Conservation (phyloP, 1,140 invertebrate species). For the Theocolax elegans region DNA sequence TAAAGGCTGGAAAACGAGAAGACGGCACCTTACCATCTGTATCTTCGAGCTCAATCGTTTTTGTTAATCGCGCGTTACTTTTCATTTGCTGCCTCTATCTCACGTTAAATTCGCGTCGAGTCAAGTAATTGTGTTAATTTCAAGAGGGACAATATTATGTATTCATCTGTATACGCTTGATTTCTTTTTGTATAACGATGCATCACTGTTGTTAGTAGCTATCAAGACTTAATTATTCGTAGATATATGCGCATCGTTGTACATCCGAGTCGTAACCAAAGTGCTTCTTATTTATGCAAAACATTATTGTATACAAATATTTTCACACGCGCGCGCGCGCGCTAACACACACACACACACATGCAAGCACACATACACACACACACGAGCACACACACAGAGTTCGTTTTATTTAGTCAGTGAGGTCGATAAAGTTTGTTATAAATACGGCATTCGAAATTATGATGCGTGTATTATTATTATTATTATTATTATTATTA, state of each 20-base stretch:
- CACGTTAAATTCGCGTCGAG: not conserved
- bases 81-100: not conserved
- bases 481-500: no score
- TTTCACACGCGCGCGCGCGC: no score
- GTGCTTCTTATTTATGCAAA: conserved; percentile 39
- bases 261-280: conserved; percentile 33
- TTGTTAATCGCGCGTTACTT: not conserved
- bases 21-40: conserved; percentile 23
- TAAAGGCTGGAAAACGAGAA: conserved; percentile 28
- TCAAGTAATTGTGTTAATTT: not conserved
- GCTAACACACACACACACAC: no score
- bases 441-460: no score
- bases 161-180: no score
- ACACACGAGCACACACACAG: no score
- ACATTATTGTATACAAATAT: conserved; percentile 28
- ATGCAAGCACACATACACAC: no score
- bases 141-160: not conserved
- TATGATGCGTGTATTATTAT: no score
- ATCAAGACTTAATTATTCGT: no score
- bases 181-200: not conserved
- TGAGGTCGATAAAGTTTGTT: no score
- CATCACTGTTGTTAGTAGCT: not conserved
- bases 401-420: no score
- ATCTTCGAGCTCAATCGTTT: conserved; percentile 9
- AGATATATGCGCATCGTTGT: conserved; percentile 1